Evolutionary conservation across 2,113 vertebrate genomes (phyloP), one percentile per base, ranked within the genome.

Genomic region (Zingel zingel): DNA sequence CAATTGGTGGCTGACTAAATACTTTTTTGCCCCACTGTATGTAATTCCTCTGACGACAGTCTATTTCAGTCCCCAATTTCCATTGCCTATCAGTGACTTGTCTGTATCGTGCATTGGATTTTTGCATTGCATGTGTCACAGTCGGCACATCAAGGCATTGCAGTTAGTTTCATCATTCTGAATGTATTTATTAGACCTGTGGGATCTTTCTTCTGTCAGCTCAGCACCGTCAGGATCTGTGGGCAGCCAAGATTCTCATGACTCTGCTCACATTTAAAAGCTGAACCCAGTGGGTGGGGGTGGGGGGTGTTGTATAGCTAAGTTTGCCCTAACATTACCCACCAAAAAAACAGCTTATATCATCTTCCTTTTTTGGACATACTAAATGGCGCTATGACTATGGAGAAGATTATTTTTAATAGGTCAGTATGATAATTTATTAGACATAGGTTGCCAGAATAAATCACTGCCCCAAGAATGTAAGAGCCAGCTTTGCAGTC

Each of bases 131-230:
- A 50, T 12, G 19, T 77, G 74, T 83, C 80, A 78, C 76, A 45
- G 48, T 75, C 7, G 23, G 30, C 57, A 39, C 61, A 58, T 88
- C 76, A 57, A 16, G 56, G 61, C n/a, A 25, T 89, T 92, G 74
- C 92, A 54, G 53, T 71, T 30, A 16, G 83, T 92, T 91, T 88
- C 89, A 85, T 93, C 92, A 93, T 71, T 68, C 82, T 69, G 77
- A 85, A 77, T 83, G 4, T 72, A 66, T 77, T 74, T 62, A 68
- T 88, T 66, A 64, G 71, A 80, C 77, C 71, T 67, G 62, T 86
- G 74, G 77, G 79, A 75, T 61, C 82, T 13, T 7, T 63, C 82
- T 77, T 75, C 70, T 74, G 65, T 54, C 65, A 3, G 18, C 72
- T 6, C 79, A 61, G 62, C 78, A 36, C 59, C 51, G 39, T 77